Evolutionary conservation across 2,113 vertebrate species (phyloP).

Genomic region (Clarias magur): DNA sequence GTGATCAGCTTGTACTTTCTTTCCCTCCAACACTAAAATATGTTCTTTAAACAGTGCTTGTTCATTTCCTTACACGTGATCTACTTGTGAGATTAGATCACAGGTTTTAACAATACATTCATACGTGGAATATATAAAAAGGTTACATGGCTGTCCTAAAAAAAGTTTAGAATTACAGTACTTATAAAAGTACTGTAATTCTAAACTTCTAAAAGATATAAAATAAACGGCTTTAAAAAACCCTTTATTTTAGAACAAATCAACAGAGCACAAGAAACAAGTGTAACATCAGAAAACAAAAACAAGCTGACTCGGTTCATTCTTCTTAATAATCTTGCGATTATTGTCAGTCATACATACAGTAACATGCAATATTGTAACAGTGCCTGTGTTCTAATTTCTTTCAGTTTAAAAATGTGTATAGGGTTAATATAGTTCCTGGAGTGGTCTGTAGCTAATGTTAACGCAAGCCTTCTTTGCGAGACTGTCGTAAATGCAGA

Average conservation of each 20-base stretch:
- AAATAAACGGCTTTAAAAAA: slow-evolving; percentile 4
- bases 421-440: neutral
- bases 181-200: too few relatives aligned
- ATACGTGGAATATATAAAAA: neutral
- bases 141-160: neutral
- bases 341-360: neutral
- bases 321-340: neutral
- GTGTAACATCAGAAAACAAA: neutral
- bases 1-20: neutral
- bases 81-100: neutral
- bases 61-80: neutral
- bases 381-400: neutral
- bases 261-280: neutral
- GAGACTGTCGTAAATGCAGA: neutral
- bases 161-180: neutral
- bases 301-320: neutral
- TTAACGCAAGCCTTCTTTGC: neutral
- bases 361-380: neutral
- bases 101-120: neutral
- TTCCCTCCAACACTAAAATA: neutral
- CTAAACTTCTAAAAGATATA: too few relatives aligned
- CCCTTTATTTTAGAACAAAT: slow-evolving; percentile 25
- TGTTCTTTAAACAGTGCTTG: neutral
- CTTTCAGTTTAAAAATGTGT: neutral
- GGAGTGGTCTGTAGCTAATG: neutral